phyloP scores from a whole-genome alignment of 2,113 vertebrate genomes.

The Bubo blakistoni region DNA sequence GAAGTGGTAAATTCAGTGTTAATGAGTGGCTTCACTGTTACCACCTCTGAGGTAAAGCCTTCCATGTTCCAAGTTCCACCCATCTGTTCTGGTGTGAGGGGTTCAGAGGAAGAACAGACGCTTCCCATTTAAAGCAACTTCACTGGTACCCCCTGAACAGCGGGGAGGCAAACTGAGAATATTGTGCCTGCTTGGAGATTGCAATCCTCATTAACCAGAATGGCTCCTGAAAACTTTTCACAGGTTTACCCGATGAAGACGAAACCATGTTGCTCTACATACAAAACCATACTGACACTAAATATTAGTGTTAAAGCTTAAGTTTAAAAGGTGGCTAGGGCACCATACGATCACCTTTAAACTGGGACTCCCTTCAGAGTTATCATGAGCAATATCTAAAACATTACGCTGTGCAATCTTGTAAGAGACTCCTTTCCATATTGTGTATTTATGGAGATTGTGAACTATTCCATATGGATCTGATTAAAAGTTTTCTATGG shows the following conservation, averaged over 20 bases:
- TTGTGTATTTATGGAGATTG: background rate
- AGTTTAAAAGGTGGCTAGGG: background rate
- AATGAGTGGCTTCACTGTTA: conserved; percentile 99
- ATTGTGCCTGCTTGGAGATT: conserved; percentile 72
- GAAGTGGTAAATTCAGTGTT: conserved; percentile 99
- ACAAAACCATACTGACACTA: background rate
- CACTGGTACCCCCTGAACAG: conserved; percentile 81
- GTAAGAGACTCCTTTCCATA: background rate
- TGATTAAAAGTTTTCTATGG: background rate
- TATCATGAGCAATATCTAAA: background rate
- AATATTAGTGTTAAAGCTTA: background rate
- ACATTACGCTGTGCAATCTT: background rate
- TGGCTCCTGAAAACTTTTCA: conserved; percentile 58
- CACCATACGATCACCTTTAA: background rate
- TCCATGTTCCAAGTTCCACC: conserved; percentile 86
- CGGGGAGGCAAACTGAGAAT: conserved; percentile 83
- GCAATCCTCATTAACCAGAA: conserved; percentile 85
- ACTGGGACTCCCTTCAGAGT: background rate
- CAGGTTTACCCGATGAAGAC: conserved; percentile 26
- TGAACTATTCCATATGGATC: background rate
- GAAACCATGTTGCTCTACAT: background rate
- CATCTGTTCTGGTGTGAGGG: conserved; percentile 98
- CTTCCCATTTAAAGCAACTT: conserved; percentile 88
- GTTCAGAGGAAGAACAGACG: conserved; percentile 91
- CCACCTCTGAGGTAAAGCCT: conserved; percentile 97